phyloP scores from a whole-genome alignment of 1,140 invertebrate species.

The Pygmarrhopalites habei region DNA sequence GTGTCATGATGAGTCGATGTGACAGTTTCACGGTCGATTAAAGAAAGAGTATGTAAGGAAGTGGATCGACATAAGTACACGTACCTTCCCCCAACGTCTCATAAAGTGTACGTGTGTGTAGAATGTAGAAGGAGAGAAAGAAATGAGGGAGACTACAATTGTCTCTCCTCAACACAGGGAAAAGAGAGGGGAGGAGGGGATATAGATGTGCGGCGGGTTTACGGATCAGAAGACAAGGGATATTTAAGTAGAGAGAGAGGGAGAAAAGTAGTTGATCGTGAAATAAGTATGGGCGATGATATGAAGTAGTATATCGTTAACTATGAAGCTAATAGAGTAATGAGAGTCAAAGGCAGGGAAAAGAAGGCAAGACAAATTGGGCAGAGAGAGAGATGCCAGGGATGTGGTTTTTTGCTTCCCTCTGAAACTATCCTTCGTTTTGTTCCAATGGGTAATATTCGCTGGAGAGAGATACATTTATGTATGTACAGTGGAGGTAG shows the following conservation, averaged over 20 bases:
- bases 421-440: too few species aligned
- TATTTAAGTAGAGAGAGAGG: background rate
- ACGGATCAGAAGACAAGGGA: background rate
- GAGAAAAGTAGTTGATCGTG: background rate
- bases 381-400: too few species aligned
- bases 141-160: background rate
- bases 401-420: too few species aligned
- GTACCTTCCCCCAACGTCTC: background rate
- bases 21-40: conserved; percentile 38
- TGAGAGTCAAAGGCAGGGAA: background rate
- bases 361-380: too few species aligned
- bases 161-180: background rate
- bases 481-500: too few species aligned
- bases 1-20: conserved; percentile 29
- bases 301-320: background rate
- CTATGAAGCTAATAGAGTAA: background rate
- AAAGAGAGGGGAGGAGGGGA: background rate
- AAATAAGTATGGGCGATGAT: background rate
- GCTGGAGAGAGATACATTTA: too few species aligned
- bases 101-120: background rate
- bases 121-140: background rate
- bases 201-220: background rate
- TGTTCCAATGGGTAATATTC: too few species aligned
- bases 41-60: conserved; percentile 16
- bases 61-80: background rate